Base-by-base conservation (phyloP, 1,140 invertebrate genomes). In the Idris sp. region DNA sequence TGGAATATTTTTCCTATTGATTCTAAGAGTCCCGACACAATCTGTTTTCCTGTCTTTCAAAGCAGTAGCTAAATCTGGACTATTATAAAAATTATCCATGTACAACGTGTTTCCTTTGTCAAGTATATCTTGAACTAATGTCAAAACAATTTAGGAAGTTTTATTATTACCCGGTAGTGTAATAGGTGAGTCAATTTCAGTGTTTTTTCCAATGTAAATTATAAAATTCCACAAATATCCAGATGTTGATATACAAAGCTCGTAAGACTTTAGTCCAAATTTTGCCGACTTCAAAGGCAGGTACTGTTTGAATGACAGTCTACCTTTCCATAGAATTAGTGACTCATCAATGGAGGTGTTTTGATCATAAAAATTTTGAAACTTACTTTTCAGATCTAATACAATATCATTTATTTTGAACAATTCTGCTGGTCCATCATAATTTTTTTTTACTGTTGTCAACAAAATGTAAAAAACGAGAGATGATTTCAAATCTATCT, bases 181-280 rank as follows among this genome's bases (percentile, higher is more conserved):
- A 11, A 68, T 33, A 7, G 28, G 18, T 33, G 64, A 49, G 15
- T 14, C 18, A 28, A 51, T 59, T 44, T 44, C 31, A 4, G 44
- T 49, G 25, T 53, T 49, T 46, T 65, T 75, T 18, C 76, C 77
- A 43, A 59, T 76, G 30, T 80, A 83, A 9, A 81, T 51, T 9
- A 79, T 41, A 26, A 81, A 53, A 18, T 80, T 76, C 10, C 74
- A 53, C 2, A 78, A 53, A 59, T 72, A 74, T n/a, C 74, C 73
- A 11, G 77, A 78, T 4, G 67, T 44, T 44, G 65, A 76, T 25
- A 82, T 77, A 69, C 75, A 76, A 11, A 79, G 22, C 16, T 69
- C 61, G 43, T 74, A 80, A 16, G 73, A 51, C 49, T 81, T 82
- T 9, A 80, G 74, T n/a, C 75, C 79, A 65, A 81, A 84, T 18